Base-by-base conservation (phyloP, 2,797 vertebrate genomes). In the Mus spretus region DNA sequence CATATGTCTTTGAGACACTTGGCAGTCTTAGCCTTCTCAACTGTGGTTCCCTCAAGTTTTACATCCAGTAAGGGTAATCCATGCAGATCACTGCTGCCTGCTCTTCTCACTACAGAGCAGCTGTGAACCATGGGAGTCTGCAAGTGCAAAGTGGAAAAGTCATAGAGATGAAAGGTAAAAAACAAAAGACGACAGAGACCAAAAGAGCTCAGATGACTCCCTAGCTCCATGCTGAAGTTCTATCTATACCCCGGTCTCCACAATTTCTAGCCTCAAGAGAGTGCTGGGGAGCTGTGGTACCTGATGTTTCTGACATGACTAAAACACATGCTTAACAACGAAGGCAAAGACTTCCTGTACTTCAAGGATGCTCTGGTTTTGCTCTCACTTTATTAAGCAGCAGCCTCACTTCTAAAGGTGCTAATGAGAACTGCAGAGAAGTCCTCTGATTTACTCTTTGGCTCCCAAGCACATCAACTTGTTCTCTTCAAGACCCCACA, bases 211-310 rank as follows among this genome's bases (percentile, higher is more conserved):
- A 28, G 77, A 96, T 94, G 70, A 86, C 92, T 50, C 94, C 28
- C 79, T 89, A 75, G 24, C 65, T 87, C 34, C 65, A 92, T 83
- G 86, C 95, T 0, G 94, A 95, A 97, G 95, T 83, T 96, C 63
- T 44, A 97, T 95, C 84, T 96, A 70, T 44, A 96, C 5, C 92
- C 95, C 98, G 61, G 94, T 95, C 86, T 80, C 91, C 84, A 96
- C 90, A 70, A 79, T 63, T 94, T 94, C 90, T 91, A 0, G 31
- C 34, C 91, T 40, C 80, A 65, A 63, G 88, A 91, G 22, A 47
- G 44, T 59, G 12, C 77, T 50, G 44, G 26, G 65, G 12, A 9
- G 34, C 34, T 14, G 8, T 6, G 22, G 47, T 85, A 61, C 28
- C 90, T 89, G 53, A 88, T 92, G 86, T 91, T 94, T 98, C 95